Evolutionary conservation across 1,140 invertebrate genomes (phyloP), one percentile per base, ranked within the genome.

Genomic region (Euura saliciscinereae): DNA sequence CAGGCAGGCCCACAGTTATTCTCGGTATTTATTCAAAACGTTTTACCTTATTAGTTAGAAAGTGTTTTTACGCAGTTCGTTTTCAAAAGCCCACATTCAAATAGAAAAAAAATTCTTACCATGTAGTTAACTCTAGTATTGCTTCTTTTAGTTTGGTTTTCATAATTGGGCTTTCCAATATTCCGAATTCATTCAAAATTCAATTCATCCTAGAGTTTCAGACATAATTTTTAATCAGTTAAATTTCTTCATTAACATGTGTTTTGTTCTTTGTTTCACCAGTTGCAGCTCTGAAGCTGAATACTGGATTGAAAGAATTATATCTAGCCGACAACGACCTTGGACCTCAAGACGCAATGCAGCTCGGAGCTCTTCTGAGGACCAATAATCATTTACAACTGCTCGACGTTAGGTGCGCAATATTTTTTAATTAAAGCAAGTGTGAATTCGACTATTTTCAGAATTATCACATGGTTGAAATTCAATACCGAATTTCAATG

Each of bases 281-380:
- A 96, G 95, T 93, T 81, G 91, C 91, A 79, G 93, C 94, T 13
- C 85, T 97, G 10, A 95, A 95, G 82, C 88, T 93, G 78, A 97
- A 97, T 87, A 92, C 91, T 64, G 91, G 90, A 64, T 86, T 97
- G 69, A 91, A 92, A 67, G 95, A 97, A 86, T 87, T 97, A 68
- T 94, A 95, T 79, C 86, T 97, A 75, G 94, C 93, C 69, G 94
- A 97, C 82, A 97, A 97, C 82, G 89, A 92, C 77, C 88, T 97
- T 72, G 89, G 90, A 74, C 87, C 91, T 44, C 88, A 89, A 71
- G 96, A 97, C 89, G 95, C 94, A 11, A 89, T 91, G 76, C 94
- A 96, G 75, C 86, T 97, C 51, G 93, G 91, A 65, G 90, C 91
- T 65, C 86, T 95, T 77, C 86, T 95, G 69, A 89, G 90, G 73